Evolutionary conservation across 2,113 vertebrate genomes (phyloP), one percentile per base, ranked within the genome.

Genomic region (Genyomyrus donnyi): DNA sequence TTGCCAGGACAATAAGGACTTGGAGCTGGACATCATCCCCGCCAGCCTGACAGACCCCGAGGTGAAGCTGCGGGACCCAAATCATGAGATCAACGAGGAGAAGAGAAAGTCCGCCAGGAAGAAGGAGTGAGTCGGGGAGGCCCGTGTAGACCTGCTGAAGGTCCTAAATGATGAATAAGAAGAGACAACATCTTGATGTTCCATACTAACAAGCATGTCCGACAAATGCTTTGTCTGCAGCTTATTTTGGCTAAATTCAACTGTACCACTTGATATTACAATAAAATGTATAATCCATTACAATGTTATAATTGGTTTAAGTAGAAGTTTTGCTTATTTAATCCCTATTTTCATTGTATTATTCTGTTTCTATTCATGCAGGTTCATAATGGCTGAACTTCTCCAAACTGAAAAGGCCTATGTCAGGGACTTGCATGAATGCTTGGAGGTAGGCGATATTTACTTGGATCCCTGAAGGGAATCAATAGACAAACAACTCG

Each of bases 361-460:
- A 88, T 88, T 21, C 66, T 42, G 85, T 80, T 92, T 80, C 35
- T 80, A 19, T 80, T 80, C 74, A 80, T 80, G 74, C 92, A 99
- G 98, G 93, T 99, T 98, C 95, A 99, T 99, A 91, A 99, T 99
- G 97, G 98, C 98, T 46, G 98, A 99, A 92, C 95, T 99, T 42
- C 96, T 99, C 85, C 98, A 99, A 94, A 99, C 98, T 0, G 98
- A 99, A 93, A 99, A 99, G 92, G 96, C 98, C 13, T 99, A 99
- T 21, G 98, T 99, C 90, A 97, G 97, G 93, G 98, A 99, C 91
- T 96, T 99, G 19, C 97, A 98, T 0, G 98, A 99, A 93, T 99
- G 98, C 94, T 94, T 99, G 87, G 98, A 99, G 97, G 98, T 99
- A 93, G 95, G 96, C 91, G 42, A 46, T 74, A 39, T 46, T 42